Evolutionary conservation across 1,140 invertebrate species (phyloP).

Genomic region (Nasonia vitripennis): DNA sequence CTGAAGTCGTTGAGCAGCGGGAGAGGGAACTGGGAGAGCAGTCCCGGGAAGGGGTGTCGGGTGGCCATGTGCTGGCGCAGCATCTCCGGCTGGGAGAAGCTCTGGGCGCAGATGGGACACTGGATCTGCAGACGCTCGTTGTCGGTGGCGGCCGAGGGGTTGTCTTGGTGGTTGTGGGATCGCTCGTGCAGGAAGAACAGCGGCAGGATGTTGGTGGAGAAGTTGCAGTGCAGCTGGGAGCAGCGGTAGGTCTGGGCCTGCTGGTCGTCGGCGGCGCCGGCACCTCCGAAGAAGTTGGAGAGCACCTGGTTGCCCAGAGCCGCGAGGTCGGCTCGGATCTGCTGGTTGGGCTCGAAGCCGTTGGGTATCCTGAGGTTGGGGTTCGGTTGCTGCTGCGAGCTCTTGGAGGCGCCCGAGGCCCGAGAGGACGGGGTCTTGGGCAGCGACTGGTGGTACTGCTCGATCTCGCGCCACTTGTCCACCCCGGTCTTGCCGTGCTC

Average conservation of each 20-base stretch:
- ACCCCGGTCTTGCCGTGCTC: constrained; percentile 87
- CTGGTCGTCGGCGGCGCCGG: constrained; percentile 73
- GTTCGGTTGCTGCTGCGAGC: constrained; percentile 65
- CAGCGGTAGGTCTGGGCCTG: constrained; percentile 88
- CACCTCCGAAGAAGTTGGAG: constrained; percentile 77
- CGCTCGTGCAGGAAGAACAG: constrained; percentile 94
- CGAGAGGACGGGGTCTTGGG: constrained; percentile 54
- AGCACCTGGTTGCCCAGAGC: constrained; percentile 75
- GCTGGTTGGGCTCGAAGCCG: constrained; percentile 69
- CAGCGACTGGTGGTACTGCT: constrained; percentile 68
- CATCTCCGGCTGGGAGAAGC: constrained; percentile 76
- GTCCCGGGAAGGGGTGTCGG: constrained; percentile 77
- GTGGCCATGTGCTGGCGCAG: constrained; percentile 79
- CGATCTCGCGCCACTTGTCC: constrained; percentile 83
- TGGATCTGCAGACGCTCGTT: constrained; percentile 67
- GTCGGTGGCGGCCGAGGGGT: constrained; percentile 54
- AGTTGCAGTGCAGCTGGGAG: constrained; percentile 89
- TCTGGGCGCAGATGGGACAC: constrained; percentile 79
- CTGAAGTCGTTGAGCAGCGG: constrained; percentile 57
- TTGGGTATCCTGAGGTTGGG: constrained; percentile 80
- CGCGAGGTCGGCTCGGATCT: constrained; percentile 63
- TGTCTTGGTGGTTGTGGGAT: constrained; percentile 79
- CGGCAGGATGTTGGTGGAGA: constrained; percentile 90
- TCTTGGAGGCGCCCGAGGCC: constrained; percentile 56
- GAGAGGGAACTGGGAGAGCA: constrained; percentile 73